phyloP scores from a whole-genome alignment of 1,140 invertebrate genomes.

The Stegodyphus dumicola region DNA sequence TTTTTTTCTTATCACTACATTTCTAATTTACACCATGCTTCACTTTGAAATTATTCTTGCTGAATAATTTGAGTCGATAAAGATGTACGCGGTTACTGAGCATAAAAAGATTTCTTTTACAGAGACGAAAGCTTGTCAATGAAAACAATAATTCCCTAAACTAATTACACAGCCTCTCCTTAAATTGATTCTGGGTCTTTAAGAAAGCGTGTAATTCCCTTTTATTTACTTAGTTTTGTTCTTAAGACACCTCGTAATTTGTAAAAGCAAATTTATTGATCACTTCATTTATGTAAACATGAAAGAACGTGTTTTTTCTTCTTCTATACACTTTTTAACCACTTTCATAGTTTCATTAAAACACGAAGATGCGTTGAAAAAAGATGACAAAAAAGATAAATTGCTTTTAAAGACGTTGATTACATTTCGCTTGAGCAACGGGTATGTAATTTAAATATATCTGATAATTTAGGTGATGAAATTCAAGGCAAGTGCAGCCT shows the following conservation, averaged over 20 bases:
- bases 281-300: conserved; percentile 9
- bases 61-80: too few relatives aligned
- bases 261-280: conserved; percentile 44
- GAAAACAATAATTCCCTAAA: conserved; percentile 51
- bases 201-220: conserved; percentile 15
- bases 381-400: background rate
- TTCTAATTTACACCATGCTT: too few relatives aligned
- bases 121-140: background rate
- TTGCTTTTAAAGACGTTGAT: conserved; percentile 22
- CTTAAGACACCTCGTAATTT: conserved; percentile 11
- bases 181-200: conserved; percentile 35
- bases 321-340: background rate
- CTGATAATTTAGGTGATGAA: background rate
- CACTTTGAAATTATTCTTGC: too few relatives aligned
- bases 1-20: too few relatives aligned
- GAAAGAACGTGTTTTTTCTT: conserved; percentile 7
- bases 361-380: too few relatives aligned
- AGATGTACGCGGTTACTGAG: too few relatives aligned
- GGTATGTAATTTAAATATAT: conserved; percentile 8
- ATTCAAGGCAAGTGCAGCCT: too few relatives aligned
- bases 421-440: conserved; percentile 1
- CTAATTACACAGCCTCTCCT: conserved; percentile 32
- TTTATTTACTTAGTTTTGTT: conserved; percentile 12
- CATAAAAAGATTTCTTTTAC: too few relatives aligned
- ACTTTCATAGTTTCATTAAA: background rate